Percentiles rank a stretch among this genome's conserved stretches.
Evolutionary conservation across 2,797 vertebrate genomes (phyloP).

Genomic region (Clarias pachynema): DNA sequence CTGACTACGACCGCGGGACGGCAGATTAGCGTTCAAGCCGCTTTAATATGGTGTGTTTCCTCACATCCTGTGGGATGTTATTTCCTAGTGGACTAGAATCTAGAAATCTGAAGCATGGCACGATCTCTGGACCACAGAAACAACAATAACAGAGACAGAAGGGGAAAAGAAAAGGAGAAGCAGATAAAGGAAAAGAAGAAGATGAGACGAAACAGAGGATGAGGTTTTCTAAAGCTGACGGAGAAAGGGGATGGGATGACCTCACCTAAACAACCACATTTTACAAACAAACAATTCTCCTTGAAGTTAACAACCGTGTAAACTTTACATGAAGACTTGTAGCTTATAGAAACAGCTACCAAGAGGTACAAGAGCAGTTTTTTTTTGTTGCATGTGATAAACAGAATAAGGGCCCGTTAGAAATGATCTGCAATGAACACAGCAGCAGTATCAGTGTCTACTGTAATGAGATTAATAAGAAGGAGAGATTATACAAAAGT

Average conservation of each 20-base stretch:
- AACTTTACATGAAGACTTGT: neutral
- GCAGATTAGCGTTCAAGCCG: neutral
- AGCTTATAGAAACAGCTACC: neutral
- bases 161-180: neutral
- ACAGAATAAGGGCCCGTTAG: neutral
- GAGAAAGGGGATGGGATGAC: neutral
- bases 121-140: neutral
- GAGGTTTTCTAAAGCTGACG: neutral
- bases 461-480: neutral
- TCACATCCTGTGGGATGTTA: neutral
- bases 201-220: neutral
- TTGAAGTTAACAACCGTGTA: slow-evolving; percentile 8
- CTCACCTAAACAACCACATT: neutral
- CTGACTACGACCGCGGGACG: neutral
- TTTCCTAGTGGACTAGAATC: neutral
- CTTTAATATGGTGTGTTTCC: neutral
- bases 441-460: neutral
- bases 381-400: neutral
- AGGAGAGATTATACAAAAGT: neutral
- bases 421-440: neutral
- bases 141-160: neutral
- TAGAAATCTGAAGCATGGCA: neutral
- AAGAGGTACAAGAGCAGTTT: neutral
- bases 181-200: neutral
- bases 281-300: slow-evolving; percentile 26